Base-by-base conservation (phyloP, 2,888 invertebrate species). In the Athalia rosae region DNA sequence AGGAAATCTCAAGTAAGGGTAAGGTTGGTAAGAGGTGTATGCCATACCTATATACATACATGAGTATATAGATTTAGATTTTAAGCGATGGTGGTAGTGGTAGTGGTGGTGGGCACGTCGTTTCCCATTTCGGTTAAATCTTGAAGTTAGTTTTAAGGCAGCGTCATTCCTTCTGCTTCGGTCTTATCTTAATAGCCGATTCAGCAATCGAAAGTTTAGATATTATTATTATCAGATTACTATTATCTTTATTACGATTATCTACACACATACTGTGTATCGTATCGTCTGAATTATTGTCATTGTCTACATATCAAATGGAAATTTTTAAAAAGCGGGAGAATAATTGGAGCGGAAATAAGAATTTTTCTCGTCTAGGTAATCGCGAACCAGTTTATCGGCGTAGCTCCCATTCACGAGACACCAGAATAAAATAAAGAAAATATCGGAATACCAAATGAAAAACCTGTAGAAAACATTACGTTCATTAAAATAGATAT, bases 181-280 rank as follows among this genome's bases (percentile, higher is more conserved):
- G 78, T 76, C 83, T 86, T 86, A 86, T 86, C 86, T 86, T 86
- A 86, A 86, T 84, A 82, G 85, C 81, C 78, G 82, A 77, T 78
- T 79, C 79, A 81, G 81, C 85, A 83, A 86, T 86, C 86, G 86
- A 86, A 86, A 86, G 85, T 86, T 86, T 85, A 85, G 84, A 85
- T 85, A 84, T 85, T 84, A 84, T 85, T 84, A 82, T 80, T 79
- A 77, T 80, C 83, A 82, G 83, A 78, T 79, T 78, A 58, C 58
- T 58, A 58, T 43, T 11, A 13, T 71, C 48, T 15, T 66, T 48
- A 66, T 48, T 15, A 48, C 7, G 7, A 53, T 53, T 53, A 53
- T 53, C 53, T 9, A 11, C 53, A 28, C 28, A 28, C 28, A 28
- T 28, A 28, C 28, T 28, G 28, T 28, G 28, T 28, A 28, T 28